Conservation (phyloP, 2,888 invertebrate genomes). For the Fragum whitleyi region DNA sequence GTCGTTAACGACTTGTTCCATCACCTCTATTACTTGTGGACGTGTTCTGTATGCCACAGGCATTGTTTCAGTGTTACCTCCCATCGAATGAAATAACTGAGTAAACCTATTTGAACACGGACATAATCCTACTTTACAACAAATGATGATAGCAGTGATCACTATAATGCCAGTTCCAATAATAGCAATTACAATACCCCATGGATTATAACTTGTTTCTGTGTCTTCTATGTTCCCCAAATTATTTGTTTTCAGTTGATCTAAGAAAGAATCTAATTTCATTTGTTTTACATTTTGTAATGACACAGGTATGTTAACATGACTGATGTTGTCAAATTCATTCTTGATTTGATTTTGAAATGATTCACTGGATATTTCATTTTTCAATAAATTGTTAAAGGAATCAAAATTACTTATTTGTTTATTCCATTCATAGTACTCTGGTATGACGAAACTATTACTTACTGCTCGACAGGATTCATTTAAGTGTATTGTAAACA, state of each 20-base stretch:
- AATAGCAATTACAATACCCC: not conserved
- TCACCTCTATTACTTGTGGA: not conserved
- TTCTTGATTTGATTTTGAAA: not conserved
- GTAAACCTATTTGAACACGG: not conserved
- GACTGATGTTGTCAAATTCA: not conserved
- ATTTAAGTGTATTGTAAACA: not conserved
- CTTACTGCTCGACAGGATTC: not conserved
- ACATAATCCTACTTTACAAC: not conserved
- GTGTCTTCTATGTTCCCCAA: not conserved
- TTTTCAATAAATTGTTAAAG: not conserved
- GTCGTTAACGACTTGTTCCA: slow-evolving; percentile 3
- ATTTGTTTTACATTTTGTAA: not conserved
- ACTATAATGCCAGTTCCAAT: not conserved
- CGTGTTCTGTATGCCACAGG: not conserved
- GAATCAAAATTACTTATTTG: not conserved
- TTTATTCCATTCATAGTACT: not conserved
- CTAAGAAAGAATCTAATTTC: not conserved
- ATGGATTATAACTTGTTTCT: not conserved
- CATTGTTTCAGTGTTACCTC: not conserved
- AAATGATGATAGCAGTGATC: not conserved
- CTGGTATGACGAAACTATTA: not conserved
- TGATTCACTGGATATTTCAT: not conserved
- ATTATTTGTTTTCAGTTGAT: not conserved
- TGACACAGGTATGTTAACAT: not conserved
- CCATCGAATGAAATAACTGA: not conserved